Conservation (phyloP, 2,888 invertebrate genomes). For the Carpatolechia fugitivella region DNA sequence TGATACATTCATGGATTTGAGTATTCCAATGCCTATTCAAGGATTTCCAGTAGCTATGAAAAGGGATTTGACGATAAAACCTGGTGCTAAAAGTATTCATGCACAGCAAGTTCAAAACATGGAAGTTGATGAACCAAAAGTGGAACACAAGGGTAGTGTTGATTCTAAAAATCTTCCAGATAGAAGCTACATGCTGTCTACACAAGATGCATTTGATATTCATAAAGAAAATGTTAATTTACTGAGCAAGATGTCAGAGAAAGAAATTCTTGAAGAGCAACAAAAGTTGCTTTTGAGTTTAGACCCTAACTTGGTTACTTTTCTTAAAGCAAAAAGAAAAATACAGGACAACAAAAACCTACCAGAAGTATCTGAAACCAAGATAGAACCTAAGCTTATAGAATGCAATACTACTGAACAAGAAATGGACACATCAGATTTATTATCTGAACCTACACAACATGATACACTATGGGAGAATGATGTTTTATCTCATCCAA, state of each 20-base stretch:
- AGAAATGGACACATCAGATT: slow-evolving; percentile 47
- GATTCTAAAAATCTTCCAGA: slow-evolving; percentile 34
- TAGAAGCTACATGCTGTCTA: slow-evolving; percentile 72
- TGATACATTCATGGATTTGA: slow-evolving; percentile 32
- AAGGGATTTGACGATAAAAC: slow-evolving; percentile 45
- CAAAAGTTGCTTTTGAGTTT: slow-evolving; percentile 81
- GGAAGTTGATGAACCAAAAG: slow-evolving; percentile 45
- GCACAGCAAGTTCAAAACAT: slow-evolving; percentile 63
- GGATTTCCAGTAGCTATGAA: slow-evolving; percentile 77
- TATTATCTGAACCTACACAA: slow-evolving; percentile 28
- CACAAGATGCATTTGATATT: slow-evolving; percentile 77
- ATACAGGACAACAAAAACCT: slow-evolving; percentile 6
- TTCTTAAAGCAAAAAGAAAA: slow-evolving; percentile 72
- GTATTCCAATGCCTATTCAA: slow-evolving; percentile 46
- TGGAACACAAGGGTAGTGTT: slow-evolving; percentile 20
- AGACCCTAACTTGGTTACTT: slow-evolving; percentile 84
- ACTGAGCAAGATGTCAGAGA: slow-evolving; percentile 83
- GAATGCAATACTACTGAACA: slow-evolving; percentile 23
- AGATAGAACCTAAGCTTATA: not conserved
- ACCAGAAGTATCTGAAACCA: not conserved
- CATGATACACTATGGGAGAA: slow-evolving; percentile 68
- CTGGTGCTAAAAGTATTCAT: slow-evolving; percentile 70
- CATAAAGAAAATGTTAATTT: slow-evolving; percentile 86
- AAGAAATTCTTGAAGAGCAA: slow-evolving; percentile 87
- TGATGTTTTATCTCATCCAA: slow-evolving; percentile 79